Conservation (phyloP, 2,797 vertebrate genomes). For the Alauda arvensis region DNA sequence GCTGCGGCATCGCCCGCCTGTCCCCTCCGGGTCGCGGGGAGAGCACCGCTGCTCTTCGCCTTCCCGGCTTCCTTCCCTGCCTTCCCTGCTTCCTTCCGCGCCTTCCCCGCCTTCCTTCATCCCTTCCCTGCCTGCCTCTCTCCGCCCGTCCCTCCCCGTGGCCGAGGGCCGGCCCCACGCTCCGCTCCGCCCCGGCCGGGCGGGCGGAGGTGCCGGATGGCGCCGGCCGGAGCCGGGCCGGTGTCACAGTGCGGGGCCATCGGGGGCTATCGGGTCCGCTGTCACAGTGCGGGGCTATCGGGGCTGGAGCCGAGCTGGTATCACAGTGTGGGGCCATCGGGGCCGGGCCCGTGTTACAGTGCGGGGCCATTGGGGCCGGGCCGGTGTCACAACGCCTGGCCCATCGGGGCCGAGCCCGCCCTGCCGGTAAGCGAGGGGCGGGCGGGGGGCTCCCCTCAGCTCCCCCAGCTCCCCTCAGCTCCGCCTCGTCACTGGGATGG, state of each 20-base stretch:
- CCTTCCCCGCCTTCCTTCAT: not conserved
- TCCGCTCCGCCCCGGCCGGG: not conserved
- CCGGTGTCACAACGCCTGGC: not conserved
- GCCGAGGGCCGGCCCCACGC: not conserved
- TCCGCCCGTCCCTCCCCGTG: not conserved
- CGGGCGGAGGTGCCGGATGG: not conserved
- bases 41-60: fast-evolving
- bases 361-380: not conserved
- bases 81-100: not conserved
- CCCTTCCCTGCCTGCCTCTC: not conserved
- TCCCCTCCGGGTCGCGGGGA: not conserved
- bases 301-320: no score
- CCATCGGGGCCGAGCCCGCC: not conserved
- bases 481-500: not conserved
- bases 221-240: not conserved
- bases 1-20: fast-evolving
- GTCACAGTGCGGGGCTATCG: no score
- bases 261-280: no score
- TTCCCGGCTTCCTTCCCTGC: not conserved
- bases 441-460: not conserved
- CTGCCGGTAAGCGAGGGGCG: not conserved
- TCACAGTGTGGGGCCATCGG: not conserved
- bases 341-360: no score
- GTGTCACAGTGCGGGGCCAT: not conserved
- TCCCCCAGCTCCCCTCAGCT: no score